phyloP scores from a whole-genome alignment of 2,888 invertebrate genomes.

The Drosophila mimetica region DNA sequence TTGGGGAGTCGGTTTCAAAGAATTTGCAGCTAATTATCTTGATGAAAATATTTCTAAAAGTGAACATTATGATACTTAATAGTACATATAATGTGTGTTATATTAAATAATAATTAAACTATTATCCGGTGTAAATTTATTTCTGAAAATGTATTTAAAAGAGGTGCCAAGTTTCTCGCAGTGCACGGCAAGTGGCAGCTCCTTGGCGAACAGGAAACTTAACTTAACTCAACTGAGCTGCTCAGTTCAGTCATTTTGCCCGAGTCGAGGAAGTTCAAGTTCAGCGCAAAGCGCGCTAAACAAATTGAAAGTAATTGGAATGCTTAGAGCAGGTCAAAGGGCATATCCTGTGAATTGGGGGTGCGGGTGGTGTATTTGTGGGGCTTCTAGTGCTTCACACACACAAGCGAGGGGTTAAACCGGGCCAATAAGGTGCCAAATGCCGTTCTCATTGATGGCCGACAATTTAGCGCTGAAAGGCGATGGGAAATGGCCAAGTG shows the following conservation, averaged over 20 bases:
- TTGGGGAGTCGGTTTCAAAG: no score
- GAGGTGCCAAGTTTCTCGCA: background rate
- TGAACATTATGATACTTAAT: no score
- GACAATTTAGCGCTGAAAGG: slow-evolving; percentile 37
- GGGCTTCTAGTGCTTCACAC: background rate
- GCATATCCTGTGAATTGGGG: background rate
- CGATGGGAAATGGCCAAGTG: slow-evolving; percentile 4
- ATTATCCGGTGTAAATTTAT: no score
- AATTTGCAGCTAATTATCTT: no score
- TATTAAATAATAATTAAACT: no score
- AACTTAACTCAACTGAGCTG: slow-evolving; percentile 17
- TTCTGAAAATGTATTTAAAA: no score
- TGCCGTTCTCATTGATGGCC: slow-evolving; percentile 33
- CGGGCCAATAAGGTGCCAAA: slow-evolving; percentile 39
- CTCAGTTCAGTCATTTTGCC: slow-evolving; percentile 18
- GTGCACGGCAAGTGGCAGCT: slow-evolving; percentile 11
- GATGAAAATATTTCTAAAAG: no score
- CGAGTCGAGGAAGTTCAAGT: slow-evolving; percentile 46
- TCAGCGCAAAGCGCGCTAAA: slow-evolving; percentile 59
- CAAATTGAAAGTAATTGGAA: slow-evolving; percentile 77
- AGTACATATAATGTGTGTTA: no score
- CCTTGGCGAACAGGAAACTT: slow-evolving; percentile 10
- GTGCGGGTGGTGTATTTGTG: background rate
- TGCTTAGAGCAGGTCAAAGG: slow-evolving; percentile 50
- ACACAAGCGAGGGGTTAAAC: slow-evolving; percentile 12